Evolutionary conservation across 2,113 vertebrate genomes (phyloP).

Genomic region (Sebastes fasciatus): DNA sequence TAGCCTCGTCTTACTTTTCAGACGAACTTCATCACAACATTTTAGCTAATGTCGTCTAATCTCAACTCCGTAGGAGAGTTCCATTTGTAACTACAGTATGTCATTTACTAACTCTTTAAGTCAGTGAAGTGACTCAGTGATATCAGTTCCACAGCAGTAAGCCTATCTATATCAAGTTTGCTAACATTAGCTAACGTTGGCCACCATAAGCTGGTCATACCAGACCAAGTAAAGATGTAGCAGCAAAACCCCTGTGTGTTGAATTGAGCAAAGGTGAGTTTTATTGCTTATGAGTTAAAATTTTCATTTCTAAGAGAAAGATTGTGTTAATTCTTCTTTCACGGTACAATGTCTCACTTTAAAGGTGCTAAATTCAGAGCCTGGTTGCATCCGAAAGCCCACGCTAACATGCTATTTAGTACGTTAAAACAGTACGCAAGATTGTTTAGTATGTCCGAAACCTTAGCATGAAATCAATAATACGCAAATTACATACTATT

Average conservation of each 20-base stretch:
- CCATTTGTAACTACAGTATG: not conserved
- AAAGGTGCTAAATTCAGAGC: not conserved
- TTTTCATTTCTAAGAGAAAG: not conserved
- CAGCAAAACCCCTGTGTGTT: too few species aligned
- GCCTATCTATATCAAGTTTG: not conserved
- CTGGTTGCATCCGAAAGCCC: too few species aligned
- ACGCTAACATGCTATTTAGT: too few species aligned
- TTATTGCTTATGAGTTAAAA: not conserved
- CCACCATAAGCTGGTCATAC: not conserved
- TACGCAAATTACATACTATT: too few species aligned
- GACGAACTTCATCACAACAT: not conserved
- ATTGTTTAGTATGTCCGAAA: too few species aligned
- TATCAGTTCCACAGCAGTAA: not conserved
- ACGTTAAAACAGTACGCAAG: too few species aligned
- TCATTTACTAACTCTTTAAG: not conserved
- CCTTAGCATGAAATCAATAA: too few species aligned
- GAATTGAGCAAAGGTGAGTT: not conserved
- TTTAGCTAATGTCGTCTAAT: not conserved
- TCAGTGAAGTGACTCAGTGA: not conserved
- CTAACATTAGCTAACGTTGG: not conserved
- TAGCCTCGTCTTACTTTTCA: too few species aligned
- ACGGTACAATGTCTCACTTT: not conserved
- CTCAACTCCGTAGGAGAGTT: too few species aligned
- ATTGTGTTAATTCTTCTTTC: not conserved
- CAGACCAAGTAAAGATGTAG: not conserved